A percentile compares a stretch with the other conserved stretches of the same genome.
Conservation (phyloP, 2,888 invertebrate genomes). For the Buathra laborator region DNA sequence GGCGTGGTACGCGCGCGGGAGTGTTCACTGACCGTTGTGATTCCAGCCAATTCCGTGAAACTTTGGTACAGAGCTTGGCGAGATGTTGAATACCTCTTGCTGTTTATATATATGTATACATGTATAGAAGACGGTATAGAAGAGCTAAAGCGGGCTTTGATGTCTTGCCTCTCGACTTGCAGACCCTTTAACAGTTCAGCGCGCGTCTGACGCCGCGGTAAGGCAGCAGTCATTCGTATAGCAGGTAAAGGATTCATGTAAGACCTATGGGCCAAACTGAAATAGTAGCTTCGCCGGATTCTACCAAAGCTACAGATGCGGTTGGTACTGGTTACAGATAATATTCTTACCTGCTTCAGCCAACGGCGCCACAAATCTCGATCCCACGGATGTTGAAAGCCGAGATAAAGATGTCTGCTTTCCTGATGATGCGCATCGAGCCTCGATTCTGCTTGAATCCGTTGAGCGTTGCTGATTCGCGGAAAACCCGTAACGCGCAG, state of each 20-base stretch:
- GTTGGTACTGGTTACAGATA: neutral
- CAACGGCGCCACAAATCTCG: slow-evolving; percentile 89
- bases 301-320: neutral
- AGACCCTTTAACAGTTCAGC: slow-evolving; percentile 2
- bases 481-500: slow-evolving; percentile 85
- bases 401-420: slow-evolving; percentile 88
- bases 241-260: neutral
- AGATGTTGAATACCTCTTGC: slow-evolving; percentile 16
- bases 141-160: slow-evolving; percentile 32
- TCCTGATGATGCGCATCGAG: slow-evolving; percentile 77
- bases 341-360: slow-evolving; percentile 87
- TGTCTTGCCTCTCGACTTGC: slow-evolving; percentile 84
- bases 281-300: neutral
- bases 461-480: slow-evolving; percentile 75
- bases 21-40: slow-evolving; percentile 48
- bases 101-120: neutral
- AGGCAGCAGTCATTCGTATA: slow-evolving; percentile 4
- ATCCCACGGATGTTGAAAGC: slow-evolving; percentile 89
- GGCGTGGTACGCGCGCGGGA: neutral
- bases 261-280: slow-evolving; percentile 3
- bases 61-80: slow-evolving; percentile 40
- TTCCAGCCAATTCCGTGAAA: slow-evolving; percentile 38
- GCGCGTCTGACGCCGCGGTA: slow-evolving; percentile 6
- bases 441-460: slow-evolving; percentile 59
- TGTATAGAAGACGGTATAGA: neutral